Conservation (phyloP, 2,888 invertebrate genomes). For the Tridacna gigas region DNA sequence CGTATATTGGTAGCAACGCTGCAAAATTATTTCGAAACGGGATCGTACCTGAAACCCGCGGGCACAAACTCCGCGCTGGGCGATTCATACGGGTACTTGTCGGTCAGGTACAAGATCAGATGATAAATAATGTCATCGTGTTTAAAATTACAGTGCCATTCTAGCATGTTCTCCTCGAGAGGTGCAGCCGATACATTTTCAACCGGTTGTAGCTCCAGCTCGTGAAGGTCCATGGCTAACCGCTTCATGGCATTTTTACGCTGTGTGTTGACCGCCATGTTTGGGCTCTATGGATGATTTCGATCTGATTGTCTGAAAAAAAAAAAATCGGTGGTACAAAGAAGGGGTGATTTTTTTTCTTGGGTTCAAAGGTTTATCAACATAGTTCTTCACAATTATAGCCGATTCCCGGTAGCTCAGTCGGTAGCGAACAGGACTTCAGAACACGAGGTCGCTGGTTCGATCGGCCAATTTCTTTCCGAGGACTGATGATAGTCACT, state of each 20-base stretch:
- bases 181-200: slow-evolving; percentile 78
- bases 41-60: slow-evolving; percentile 67
- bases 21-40: neutral
- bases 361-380: too few relatives aligned
- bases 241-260: slow-evolving; percentile 77
- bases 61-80: slow-evolving; percentile 81
- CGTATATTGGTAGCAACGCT: too few relatives aligned
- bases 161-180: slow-evolving; percentile 78
- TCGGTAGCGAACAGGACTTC: too few relatives aligned
- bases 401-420: too few relatives aligned
- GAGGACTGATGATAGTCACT: too few relatives aligned
- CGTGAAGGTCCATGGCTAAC: slow-evolving; percentile 74
- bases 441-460: too few relatives aligned
- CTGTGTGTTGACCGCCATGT: slow-evolving; percentile 67
- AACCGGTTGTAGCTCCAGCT: slow-evolving; percentile 74
- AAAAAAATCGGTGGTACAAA: too few relatives aligned
- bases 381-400: too few relatives aligned
- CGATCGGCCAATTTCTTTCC: too few relatives aligned
- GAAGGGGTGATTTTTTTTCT: too few relatives aligned
- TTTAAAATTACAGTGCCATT: slow-evolving; percentile 81
- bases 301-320: too few relatives aligned
- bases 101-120: slow-evolving; percentile 75
- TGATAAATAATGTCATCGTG: slow-evolving; percentile 78
- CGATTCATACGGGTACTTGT: slow-evolving; percentile 77
- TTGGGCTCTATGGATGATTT: neutral